These are phyloP conservation scores for Chiloscyllium plagiosum DNA, from an alignment of 2,113 vertebrate genomes.

Conservation along the genomic window DNA sequence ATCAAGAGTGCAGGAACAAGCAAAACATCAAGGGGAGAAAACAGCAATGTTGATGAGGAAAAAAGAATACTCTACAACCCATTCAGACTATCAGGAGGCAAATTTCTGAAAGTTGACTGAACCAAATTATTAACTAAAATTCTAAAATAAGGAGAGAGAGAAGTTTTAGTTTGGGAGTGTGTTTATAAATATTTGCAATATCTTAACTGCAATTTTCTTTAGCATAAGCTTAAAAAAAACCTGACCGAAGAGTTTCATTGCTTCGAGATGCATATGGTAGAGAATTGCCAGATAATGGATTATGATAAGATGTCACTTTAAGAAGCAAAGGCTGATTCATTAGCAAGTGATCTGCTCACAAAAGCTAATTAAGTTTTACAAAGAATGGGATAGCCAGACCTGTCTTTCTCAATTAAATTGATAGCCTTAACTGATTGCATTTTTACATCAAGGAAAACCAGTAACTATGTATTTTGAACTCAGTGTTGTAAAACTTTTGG, in stretches of 20 bases:
- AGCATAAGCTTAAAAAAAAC: background rate
- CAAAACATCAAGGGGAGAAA: background rate
- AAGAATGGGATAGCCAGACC: background rate
- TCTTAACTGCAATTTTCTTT: background rate
- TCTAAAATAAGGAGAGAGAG: background rate
- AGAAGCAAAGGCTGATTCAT: background rate
- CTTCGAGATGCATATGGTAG: background rate
- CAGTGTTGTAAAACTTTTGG: slow-evolving; percentile 1
- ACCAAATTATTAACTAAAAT: background rate
- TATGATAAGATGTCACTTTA: background rate
- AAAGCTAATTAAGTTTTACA: slow-evolving; percentile 20
- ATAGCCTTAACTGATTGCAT: background rate
- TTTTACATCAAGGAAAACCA: background rate
- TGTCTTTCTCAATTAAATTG: slow-evolving; percentile 16
- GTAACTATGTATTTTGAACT: background rate
- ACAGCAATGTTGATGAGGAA: background rate
- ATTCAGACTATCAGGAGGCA: background rate
- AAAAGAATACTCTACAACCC: background rate
- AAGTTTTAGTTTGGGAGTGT: background rate
- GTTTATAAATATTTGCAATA: background rate
- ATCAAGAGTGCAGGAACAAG: background rate
- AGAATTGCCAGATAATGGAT: background rate
- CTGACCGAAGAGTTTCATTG: background rate
- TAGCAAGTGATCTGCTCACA: background rate
- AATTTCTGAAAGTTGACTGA: background rate